These are phyloP conservation scores for Drosophila sp. DNA, from an alignment of 1,140 invertebrate genomes.

Conservation along the genomic window DNA sequence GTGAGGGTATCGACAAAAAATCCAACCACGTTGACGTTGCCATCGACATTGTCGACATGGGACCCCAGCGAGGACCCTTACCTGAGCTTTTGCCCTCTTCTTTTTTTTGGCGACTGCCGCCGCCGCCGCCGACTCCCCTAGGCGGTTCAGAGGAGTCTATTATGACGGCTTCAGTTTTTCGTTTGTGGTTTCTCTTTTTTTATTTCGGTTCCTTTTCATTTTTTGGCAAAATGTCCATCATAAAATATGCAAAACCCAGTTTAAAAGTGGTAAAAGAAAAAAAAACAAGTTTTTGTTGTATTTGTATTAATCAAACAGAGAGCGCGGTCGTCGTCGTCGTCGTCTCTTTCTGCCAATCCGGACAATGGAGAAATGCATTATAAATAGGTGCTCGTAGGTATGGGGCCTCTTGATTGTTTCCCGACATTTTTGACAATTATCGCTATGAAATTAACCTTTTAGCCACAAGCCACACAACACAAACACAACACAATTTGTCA, in stretches of 20 bases:
- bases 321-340: constrained; percentile 27
- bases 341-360: constrained; percentile 25
- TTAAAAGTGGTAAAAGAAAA: constrained; percentile 27
- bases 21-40: constrained; percentile 54
- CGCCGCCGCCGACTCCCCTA: constrained; percentile 18
- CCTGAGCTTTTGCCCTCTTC: constrained; percentile 8
- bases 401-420: constrained; percentile 54
- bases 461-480: neutral
- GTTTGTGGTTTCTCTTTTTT: neutral
- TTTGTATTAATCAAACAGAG: constrained; percentile 82
- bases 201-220: constrained; percentile 47
- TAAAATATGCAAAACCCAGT: constrained; percentile 79
- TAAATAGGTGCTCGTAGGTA: constrained; percentile 56
- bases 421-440: constrained; percentile 73
- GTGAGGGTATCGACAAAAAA: constrained; percentile 4
- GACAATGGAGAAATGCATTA: constrained; percentile 70
- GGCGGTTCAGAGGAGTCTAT: constrained; percentile 54
- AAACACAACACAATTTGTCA: constrained; percentile 70
- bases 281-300: constrained; percentile 74
- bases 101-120: constrained; percentile 7
- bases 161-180: constrained; percentile 52
- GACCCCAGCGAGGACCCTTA: constrained; percentile 34
- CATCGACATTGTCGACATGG: constrained; percentile 63
- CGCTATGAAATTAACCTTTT: constrained; percentile 28
- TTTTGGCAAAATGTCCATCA: constrained; percentile 64